These are phyloP conservation scores for Characodon lateralis DNA, from an alignment of 2,797 vertebrate genomes.

Conservation along the genomic window DNA sequence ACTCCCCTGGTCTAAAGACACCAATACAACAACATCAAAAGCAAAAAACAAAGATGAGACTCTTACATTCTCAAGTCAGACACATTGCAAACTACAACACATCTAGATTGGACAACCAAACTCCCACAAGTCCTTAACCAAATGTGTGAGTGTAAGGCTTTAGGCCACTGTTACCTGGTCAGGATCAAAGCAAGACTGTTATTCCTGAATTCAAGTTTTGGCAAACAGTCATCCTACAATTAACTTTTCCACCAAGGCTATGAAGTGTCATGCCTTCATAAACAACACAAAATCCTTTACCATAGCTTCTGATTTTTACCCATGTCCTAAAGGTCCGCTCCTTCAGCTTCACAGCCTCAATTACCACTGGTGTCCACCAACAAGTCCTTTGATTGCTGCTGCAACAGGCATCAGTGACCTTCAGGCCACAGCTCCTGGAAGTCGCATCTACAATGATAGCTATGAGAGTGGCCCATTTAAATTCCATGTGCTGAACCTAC, in stretches of 20 bases:
- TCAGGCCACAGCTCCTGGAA: not conserved
- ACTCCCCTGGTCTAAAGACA: not conserved
- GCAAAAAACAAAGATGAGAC: not conserved
- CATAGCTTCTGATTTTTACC: not conserved
- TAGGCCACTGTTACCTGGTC: not conserved
- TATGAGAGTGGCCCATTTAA: not conserved
- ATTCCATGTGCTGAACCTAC: not conserved
- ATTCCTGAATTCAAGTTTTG: not conserved
- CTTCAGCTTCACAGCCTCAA: not conserved
- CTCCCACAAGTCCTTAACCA: not conserved
- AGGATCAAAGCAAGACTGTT: not conserved
- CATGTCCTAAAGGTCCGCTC: not conserved
- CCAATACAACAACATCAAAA: not conserved
- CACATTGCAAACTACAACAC: not conserved
- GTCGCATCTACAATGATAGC: not conserved
- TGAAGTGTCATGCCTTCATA: not conserved
- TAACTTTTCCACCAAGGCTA: not conserved
- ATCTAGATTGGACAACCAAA: not conserved
- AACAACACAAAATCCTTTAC: not conserved
- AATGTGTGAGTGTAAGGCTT: not conserved
- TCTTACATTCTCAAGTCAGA: not conserved
- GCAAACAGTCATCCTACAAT: not conserved
- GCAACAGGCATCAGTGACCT: not conserved
- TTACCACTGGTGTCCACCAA: not conserved
- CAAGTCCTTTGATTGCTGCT: too few species aligned